These are phyloP conservation scores for Pitta sordida DNA, from an alignment of 2,113 vertebrate genomes.

Conservation along the genomic window DNA sequence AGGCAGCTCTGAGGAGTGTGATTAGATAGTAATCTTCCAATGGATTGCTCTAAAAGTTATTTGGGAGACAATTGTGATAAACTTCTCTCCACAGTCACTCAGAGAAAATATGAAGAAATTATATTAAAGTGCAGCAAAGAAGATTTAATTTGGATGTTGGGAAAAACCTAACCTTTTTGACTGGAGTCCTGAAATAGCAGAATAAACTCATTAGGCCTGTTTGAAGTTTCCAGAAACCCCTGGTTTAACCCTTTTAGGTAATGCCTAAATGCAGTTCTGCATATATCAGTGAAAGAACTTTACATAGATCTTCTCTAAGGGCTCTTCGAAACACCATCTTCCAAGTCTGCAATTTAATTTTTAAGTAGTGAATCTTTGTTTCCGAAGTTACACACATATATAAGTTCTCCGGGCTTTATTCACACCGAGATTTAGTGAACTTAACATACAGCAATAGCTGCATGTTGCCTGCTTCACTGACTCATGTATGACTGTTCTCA, in stretches of 20 bases:
- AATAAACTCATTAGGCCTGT: not conserved
- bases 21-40: not conserved
- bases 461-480: not conserved
- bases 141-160: not conserved
- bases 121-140: not conserved
- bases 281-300: not conserved
- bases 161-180: fast-evolving
- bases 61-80: not conserved
- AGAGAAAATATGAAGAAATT: not conserved
- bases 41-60: not conserved
- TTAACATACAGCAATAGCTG: not conserved
- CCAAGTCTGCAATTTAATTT: not conserved
- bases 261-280: not conserved
- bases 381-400: not conserved
- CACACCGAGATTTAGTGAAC: not conserved
- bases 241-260: not conserved
- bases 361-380: not conserved
- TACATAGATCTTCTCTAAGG: not conserved
- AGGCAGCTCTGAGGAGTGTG: not conserved
- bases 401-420: not conserved
- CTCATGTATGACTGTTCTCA: not conserved
- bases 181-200: not conserved
- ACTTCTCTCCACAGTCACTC: not conserved
- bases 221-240: not conserved
- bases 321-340: not conserved